Evolutionary conservation across 1,140 invertebrate species (phyloP), one percentile per base, ranked within the genome.

Genomic region (Drosophila ironensis): DNA sequence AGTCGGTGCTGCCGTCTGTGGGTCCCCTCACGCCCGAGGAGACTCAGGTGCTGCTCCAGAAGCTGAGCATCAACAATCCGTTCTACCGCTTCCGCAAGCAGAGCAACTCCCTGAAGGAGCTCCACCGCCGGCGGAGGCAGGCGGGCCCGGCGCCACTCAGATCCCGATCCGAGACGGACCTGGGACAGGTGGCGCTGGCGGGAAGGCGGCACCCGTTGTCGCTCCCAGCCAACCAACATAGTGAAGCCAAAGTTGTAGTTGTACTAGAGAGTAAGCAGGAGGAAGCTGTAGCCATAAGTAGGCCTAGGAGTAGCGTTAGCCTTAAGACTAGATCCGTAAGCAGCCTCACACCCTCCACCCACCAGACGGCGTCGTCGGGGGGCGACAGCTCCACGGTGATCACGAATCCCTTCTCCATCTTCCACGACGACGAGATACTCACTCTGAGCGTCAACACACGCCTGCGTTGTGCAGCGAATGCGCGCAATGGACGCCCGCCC

Each of bases 191-290:
- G 20, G 14, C 20, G 6, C 16, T 16, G 6, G 5, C 7, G 33
- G 12, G 7, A 7, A 17, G 7, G 33, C 27, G 7, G 28, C 20
- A 27, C 16, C 17, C 24, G 7, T 6, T 27, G 3, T 12, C 30
- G 14, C 40, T 46, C 12, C 20, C 50, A 45, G n/a, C n/a, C n/a
- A 48, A 72, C 38, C 51, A 84, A 67, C 59, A 80, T 71, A 69
- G 59, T 87, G 86, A 88, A 81, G 86, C 81, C 69, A 89, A 87
- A 81, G 75, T 81, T 78, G 87, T 89, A 89, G 87, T 86, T 87
- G 78, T 88, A 81, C 61, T 89, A 88, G 84, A 81, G 52, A 84
- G 76, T 88, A 89, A 89, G 78, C 77, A 82, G 52, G 53, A 73
- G 28, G 45, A 88, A 73, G 64, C 57, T n/a, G 41, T 88, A 88